Evolutionary conservation across 2,797 vertebrate species (phyloP), one percentile per base, ranked within the genome.

Genomic region (Melanotaenia pygmaea): DNA sequence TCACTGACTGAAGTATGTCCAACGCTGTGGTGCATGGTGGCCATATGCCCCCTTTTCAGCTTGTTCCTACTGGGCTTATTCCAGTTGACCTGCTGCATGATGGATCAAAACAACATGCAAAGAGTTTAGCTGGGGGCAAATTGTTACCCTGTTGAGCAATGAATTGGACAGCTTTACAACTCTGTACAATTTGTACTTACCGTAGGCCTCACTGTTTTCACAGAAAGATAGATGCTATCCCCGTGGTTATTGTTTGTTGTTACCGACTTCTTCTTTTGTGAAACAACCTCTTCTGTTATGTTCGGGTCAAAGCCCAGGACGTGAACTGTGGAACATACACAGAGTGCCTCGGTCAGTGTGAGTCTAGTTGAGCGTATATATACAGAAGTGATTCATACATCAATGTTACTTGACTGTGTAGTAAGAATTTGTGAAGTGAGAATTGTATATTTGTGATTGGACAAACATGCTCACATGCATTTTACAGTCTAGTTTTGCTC

Each of bases 121-220:
- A 53, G 22, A 53, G 12, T 13, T 24, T 24, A 53, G 50, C 50
- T 53, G 22, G 22, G n/a, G n/a, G 50, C 50, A 53, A 53, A 4
- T 53, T 53, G 50, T 53, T 53, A 53, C 50, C 50, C 50, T 53
- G n/a, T 53, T 53, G 10, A 53, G 22, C 50, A 53, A 12, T 53
- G 53, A 56, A 30, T 56, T 56, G 26, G 53, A 56, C 26, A 56
- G 53, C 53, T 56, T 56, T 30, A 28, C 53, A 56, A 14, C 13
- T 18, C 12, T 56, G 26, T 56, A 30, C 28, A n/a, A n/a, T 20
- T 47, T 3, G 20, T 47, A n/a, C 45, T n/a, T n/a, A 8, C 45
- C 2, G 20, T 8, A 47, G 20, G 45, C 45, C n/a, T 47, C 3
- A 47, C 0, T 53, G 22, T 24, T 53, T 53, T 53, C 22, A 53